These are phyloP conservation scores for Brachystomella parvula DNA, from an alignment of 1,140 invertebrate genomes.

Conservation along the genomic window DNA sequence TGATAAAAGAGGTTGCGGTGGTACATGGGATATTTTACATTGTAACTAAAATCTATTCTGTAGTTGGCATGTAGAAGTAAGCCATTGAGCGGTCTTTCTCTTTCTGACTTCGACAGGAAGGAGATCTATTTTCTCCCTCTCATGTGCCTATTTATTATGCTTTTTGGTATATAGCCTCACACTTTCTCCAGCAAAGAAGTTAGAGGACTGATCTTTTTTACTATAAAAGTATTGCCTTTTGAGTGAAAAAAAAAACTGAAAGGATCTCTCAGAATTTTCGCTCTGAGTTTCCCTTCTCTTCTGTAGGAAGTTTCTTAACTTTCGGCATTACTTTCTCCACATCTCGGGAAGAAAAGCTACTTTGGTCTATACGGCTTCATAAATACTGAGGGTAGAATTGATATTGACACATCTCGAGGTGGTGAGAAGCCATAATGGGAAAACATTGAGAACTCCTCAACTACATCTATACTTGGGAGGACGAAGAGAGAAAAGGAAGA, in stretches of 20 bases:
- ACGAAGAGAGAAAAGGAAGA: background rate
- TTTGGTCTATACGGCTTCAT: conserved; percentile 5
- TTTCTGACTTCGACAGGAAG: too few relatives aligned
- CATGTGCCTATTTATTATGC: conserved; percentile 7
- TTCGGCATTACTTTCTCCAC: background rate
- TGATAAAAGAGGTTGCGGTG: too few relatives aligned
- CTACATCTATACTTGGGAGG: background rate
- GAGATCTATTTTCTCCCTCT: too few relatives aligned
- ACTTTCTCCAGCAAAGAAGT: background rate
- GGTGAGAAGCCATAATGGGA: background rate
- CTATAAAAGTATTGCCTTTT: background rate
- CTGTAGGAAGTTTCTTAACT: conserved; percentile 1
- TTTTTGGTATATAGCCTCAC: background rate
- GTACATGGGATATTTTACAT: too few relatives aligned
- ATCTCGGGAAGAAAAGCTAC: background rate
- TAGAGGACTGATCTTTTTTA: background rate
- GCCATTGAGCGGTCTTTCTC: too few relatives aligned
- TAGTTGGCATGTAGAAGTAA: too few relatives aligned
- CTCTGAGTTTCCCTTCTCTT: too few relatives aligned
- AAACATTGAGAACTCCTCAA: background rate
- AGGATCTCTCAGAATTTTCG: background rate
- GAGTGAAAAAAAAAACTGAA: background rate
- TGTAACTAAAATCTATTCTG: too few relatives aligned
- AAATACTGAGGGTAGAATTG: background rate
- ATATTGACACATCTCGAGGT: conserved; percentile 7